These are phyloP conservation scores for Dufourea novaeangliae DNA, from an alignment of 1,140 invertebrate genomes.

Conservation along the genomic window DNA sequence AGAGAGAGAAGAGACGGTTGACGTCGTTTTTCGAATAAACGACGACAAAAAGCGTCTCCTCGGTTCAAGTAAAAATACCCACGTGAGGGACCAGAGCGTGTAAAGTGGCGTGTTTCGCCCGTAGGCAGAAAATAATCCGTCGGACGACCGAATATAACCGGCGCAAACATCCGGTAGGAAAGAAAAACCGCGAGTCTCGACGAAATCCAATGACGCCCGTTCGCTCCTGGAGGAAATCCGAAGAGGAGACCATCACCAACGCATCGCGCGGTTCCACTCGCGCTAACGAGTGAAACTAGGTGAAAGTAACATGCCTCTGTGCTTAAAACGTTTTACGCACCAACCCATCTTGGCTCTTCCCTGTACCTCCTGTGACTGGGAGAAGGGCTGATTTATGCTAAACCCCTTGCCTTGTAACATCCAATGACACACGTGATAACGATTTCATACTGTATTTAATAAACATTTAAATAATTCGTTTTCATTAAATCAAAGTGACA, in stretches of 20 bases:
- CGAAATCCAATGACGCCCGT: constrained; percentile 36
- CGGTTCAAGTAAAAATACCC: too few relatives aligned
- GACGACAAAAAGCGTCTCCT: neutral
- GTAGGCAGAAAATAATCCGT: constrained; percentile 42
- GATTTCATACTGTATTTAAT: too few relatives aligned
- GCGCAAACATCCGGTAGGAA: constrained; percentile 24
- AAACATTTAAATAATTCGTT: too few relatives aligned
- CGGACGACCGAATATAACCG: constrained; percentile 13
- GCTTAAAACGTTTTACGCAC: too few relatives aligned
- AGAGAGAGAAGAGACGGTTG: too few relatives aligned
- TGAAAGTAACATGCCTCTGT: constrained; percentile 55
- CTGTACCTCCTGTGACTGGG: constrained; percentile 1
- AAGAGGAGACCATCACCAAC: neutral
- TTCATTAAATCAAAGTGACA: too few relatives aligned
- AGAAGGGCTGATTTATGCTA: constrained; percentile 43
- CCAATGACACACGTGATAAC: too few relatives aligned
- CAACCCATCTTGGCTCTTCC: neutral
- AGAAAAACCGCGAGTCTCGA: constrained; percentile 31
- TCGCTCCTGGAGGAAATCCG: neutral
- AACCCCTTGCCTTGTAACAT: too few relatives aligned
- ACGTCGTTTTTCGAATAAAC: too few relatives aligned
- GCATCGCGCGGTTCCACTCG: constrained; percentile 7
- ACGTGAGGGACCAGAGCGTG: too few relatives aligned
- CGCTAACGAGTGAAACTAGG: constrained; percentile 62
- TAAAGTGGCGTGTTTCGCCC: neutral